Evolutionary conservation across 2,888 invertebrate species (phyloP).

Genomic region (Spialia ferax): DNA sequence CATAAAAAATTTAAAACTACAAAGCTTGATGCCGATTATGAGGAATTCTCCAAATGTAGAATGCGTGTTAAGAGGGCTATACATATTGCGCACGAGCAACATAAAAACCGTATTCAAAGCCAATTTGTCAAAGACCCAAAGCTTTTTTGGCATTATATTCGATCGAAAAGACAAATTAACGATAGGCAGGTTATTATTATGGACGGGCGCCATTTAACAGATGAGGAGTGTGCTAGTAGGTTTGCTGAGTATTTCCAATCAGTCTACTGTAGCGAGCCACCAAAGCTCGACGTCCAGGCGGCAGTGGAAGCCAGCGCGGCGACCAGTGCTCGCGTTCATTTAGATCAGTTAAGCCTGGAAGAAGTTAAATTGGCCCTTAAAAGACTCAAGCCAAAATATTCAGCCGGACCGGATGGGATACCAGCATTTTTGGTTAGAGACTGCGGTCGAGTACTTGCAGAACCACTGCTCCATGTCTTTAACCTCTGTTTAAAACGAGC

Average conservation of each 20-base stretch:
- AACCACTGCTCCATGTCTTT: conserved; percentile 36
- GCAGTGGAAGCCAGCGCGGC: not conserved
- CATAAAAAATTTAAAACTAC: conserved; percentile 43
- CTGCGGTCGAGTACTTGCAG: conserved; percentile 33
- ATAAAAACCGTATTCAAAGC: conserved; percentile 13
- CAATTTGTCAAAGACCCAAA: conserved; percentile 37
- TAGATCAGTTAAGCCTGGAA: not conserved
- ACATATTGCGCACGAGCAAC: not conserved
- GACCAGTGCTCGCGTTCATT: conserved; percentile 7
- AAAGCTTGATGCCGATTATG: conserved; percentile 8
- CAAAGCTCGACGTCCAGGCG: not conserved
- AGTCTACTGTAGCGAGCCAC: conserved; percentile 5
- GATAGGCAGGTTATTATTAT: not conserved
- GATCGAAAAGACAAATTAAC: conserved; percentile 1
- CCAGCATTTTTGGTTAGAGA: conserved; percentile 40
- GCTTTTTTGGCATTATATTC: conserved; percentile 36
- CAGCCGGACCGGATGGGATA: conserved; percentile 40
- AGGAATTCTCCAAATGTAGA: conserved; percentile 1
- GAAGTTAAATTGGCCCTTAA: not conserved
- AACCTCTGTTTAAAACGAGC: conserved; percentile 26
- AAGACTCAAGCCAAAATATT: conserved; percentile 7
- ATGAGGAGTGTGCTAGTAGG: conserved; percentile 32
- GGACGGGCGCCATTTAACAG: conserved; percentile 12
- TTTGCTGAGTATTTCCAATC: conserved; percentile 40
- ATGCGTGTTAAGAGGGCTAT: conserved; percentile 9